Base-by-base conservation (phyloP, 2,888 invertebrate genomes). In the Azorinus chamasolen region DNA sequence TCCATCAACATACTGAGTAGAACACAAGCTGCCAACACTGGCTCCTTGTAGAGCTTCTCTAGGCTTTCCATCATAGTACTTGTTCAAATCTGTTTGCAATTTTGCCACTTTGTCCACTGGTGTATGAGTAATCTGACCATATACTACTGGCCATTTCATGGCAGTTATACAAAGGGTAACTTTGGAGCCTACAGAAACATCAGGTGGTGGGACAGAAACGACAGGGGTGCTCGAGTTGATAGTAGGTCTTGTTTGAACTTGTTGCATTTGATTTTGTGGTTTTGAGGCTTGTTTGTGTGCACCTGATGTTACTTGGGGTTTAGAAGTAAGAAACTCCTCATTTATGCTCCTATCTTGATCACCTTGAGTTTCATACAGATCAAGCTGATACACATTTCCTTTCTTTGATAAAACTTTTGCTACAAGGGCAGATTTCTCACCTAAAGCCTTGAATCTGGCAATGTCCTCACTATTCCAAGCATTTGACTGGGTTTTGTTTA, bases 71-170 rank as follows among this genome's bases (percentile, higher is more conserved):
- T 82, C 82, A 70, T 83, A 86, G 39, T 69, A 77, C 20, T 37
- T 46, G 46, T 79, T 76, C 27, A 86, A 43, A 48, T 80, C 77
- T 14, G 71, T 68, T 61, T 86, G 86, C 8, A 86, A 59, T 22
- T 79, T 73, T 0, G 75, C 83, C 18, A 86, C 79, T 32, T 83
- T 79, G 32, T 77, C 69, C 1, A 83, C 74, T 10, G 80, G 74
- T 22, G 82, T 74, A 57, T 80, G 82, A 8, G 84, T 84, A n/a
- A 84, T 43, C 48, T 86, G 86, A 4, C 82, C 86, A 64, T 80
- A 83, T 20, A 82, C 51, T 6, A 57, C 68, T 3, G 72, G 64
- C 32, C 66, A 27, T 46, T 83, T 77, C 10, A 84, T 32, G 8
- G 86, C 81, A 53, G 86, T 86, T 16, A 84, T 71, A 57, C 83